Conservation (phyloP, 2,113 vertebrate species). For the Gymnogyps californianus region DNA sequence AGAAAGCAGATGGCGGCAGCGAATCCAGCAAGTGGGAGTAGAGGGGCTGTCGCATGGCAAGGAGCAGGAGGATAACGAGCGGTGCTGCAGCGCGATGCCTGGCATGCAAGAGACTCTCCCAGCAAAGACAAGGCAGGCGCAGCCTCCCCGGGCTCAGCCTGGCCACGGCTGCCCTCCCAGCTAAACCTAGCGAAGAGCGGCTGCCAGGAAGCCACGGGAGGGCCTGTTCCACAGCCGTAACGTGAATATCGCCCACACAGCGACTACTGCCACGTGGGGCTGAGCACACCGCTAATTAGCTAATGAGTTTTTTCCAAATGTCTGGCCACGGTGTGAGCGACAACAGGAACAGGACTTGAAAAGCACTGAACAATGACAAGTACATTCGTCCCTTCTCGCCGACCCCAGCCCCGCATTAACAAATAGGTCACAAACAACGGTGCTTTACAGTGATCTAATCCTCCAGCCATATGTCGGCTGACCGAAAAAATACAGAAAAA, state of each 20-base stretch:
- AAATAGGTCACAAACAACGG: constrained; percentile 51
- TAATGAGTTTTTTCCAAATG: constrained; percentile 51
- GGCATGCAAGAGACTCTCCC: background rate
- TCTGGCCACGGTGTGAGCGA: background rate
- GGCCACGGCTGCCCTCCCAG: background rate
- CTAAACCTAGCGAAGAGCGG: background rate
- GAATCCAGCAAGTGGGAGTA: background rate
- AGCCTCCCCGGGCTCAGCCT: background rate
- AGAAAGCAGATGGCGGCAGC: background rate
- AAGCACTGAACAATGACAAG: background rate
- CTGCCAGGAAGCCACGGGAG: constrained; percentile 32
- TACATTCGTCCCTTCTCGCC: background rate
- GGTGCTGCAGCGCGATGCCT: background rate
- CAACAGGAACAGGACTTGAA: constrained; percentile 7
- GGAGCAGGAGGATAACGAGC: background rate
- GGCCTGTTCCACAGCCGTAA: background rate
- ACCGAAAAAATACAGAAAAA: background rate
- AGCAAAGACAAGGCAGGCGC: background rate
- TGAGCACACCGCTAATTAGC: constrained; percentile 52
- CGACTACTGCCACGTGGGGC: background rate
- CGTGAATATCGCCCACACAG: background rate
- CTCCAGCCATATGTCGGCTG: constrained; percentile 51
- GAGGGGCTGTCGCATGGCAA: background rate
- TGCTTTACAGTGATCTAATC: constrained; percentile 54
- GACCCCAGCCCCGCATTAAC: constrained; percentile 45